phyloP scores from a whole-genome alignment of 2,797 vertebrate genomes.

The Acanthornis magna region DNA sequence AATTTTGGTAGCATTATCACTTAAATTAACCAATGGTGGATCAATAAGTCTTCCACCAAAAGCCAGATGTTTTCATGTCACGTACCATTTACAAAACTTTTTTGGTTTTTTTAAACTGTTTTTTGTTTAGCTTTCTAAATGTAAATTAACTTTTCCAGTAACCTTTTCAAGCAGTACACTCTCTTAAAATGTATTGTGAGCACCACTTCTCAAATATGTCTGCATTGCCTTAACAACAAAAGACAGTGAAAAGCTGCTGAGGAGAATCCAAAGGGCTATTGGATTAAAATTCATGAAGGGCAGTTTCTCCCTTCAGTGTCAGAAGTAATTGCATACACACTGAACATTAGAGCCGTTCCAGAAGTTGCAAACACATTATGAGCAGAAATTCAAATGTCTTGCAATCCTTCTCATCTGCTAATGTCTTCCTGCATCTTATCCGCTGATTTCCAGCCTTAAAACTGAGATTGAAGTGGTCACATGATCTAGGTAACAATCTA shows the following conservation, averaged over 20 bases:
- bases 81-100: neutral
- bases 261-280: constrained; percentile 5
- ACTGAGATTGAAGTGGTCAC: neutral
- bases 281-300: constrained; percentile 54
- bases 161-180: neutral
- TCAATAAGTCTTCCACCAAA: neutral
- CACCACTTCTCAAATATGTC: constrained; percentile 6
- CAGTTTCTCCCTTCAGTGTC: constrained; percentile 4
- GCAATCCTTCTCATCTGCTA: neutral
- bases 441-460: neutral
- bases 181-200: constrained; percentile 35
- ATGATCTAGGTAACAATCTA: neutral
- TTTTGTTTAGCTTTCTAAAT: constrained; percentile 18
- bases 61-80: neutral
- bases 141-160: neutral
- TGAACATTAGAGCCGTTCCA: neutral
- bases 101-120: neutral
- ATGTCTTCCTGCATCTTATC: neutral
- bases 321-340: neutral
- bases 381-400: neutral
- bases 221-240: constrained; percentile 15
- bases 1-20: neutral
- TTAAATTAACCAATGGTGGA: neutral
- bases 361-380: constrained; percentile 12
- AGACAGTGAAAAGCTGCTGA: constrained; percentile 26